Evolutionary conservation across 1,140 invertebrate genomes (phyloP), one percentile per base, ranked within the genome.

Genomic region (Sipha flava): DNA sequence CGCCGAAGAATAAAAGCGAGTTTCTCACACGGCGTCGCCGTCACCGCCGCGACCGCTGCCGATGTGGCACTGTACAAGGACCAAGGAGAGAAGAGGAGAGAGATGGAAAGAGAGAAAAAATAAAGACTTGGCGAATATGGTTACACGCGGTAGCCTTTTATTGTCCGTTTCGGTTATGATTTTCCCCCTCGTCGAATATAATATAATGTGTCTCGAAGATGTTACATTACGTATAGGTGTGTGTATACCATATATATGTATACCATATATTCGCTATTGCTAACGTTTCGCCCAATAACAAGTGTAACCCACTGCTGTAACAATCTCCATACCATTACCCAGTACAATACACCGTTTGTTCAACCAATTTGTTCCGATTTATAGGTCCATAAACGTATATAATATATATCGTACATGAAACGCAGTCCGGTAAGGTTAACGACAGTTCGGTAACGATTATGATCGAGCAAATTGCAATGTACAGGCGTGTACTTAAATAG

Each of bases 1-100:
- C 66, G 66, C 66, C 37, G 64, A 47, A 70, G 66, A 70, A 70
- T 70, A 70, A n/a, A 47, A 70, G 66, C 47, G 66, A 21, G 40
- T 47, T 70, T 45, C 23, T 70, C 66, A 47, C 43, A 70, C 66
- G 29, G 40, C 26, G 66, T 16, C 66, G 66, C 64, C 40, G 21
- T 10, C 37, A 10, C 37, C 57, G 57, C 29, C 29, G 29, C 29
- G 57, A n/a, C n/a, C 21, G 62, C 31, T 34, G 12, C 18, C 18
- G 59, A 31, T n/a, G n/a, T n/a, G n/a, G n/a, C n/a, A n/a, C n/a
- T n/a, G n/a, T n/a, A n/a, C n/a, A n/a, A n/a, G n/a, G n/a, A n/a
- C n/a, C n/a, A n/a, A n/a, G n/a, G n/a, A n/a, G n/a, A n/a, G n/a
- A 10, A 40, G 37, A 40, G 37, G 5, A 40, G 37, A 40, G 10